Evolutionary conservation across 2,113 vertebrate genomes (phyloP).

Genomic region (Polypterus senegalus): DNA sequence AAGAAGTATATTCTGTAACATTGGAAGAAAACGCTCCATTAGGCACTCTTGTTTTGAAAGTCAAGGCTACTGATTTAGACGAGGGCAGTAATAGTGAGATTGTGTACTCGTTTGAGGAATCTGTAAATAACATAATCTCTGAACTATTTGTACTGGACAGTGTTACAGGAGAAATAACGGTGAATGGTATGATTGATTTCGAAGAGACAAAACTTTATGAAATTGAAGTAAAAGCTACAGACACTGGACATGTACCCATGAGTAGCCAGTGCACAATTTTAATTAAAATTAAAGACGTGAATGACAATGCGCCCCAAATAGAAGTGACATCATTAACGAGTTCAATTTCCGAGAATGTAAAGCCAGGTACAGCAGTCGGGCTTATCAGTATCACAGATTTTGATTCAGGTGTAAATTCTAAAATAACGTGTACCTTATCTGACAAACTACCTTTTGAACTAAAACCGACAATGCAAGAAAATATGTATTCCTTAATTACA

Average conservation of each 20-base stretch:
- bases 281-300: slow-evolving; percentile 11
- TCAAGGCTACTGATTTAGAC: slow-evolving; percentile 46
- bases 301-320: slow-evolving; percentile 33
- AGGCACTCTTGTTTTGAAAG: slow-evolving; percentile 36
- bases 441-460: slow-evolving; percentile 4
- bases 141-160: slow-evolving; percentile 34
- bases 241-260: slow-evolving; percentile 31
- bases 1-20: slow-evolving; percentile 37
- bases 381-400: slow-evolving; percentile 38
- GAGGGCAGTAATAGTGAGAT: slow-evolving; percentile 42
- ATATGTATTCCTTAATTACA: slow-evolving; percentile 15
- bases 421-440: not conserved
- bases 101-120: slow-evolving; percentile 31
- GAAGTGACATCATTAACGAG: slow-evolving; percentile 35
- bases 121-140: slow-evolving; percentile 22
- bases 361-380: slow-evolving; percentile 1
- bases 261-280: slow-evolving; percentile 18
- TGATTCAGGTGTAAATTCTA: slow-evolving; percentile 2
- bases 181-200: slow-evolving; percentile 36
- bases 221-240: slow-evolving; percentile 32
- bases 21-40: slow-evolving; percentile 40
- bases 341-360: slow-evolving; percentile 7
- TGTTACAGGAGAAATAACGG: slow-evolving; percentile 29
- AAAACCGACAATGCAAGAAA: not conserved
- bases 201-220: slow-evolving; percentile 33